phyloP scores from a whole-genome alignment of 2,797 vertebrate genomes.

The Pempheris klunzingeri region DNA sequence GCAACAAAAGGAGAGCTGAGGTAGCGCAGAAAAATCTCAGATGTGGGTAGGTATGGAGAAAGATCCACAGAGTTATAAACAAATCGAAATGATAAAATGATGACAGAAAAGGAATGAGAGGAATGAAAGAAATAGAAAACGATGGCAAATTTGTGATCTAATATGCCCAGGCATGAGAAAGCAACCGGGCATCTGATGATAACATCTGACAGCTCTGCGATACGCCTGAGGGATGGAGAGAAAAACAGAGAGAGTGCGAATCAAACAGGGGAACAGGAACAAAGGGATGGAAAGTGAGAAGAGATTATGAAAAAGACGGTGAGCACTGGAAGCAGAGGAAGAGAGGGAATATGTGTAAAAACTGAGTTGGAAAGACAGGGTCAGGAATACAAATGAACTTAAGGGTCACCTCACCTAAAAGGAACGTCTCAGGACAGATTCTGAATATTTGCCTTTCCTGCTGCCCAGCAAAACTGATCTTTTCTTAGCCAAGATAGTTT shows the following conservation, averaged over 20 bases:
- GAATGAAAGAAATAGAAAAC: not conserved
- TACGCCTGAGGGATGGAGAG: constrained; percentile 18
- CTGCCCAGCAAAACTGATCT: no score
- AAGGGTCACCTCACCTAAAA: no score
- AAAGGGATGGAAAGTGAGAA: not conserved
- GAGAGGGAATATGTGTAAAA: no score
- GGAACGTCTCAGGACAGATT: no score
- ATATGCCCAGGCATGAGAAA: constrained; percentile 2
- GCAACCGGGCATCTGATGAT: constrained; percentile 36
- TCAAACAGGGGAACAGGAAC: not conserved
- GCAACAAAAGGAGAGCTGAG: not conserved
- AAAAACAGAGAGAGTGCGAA: not conserved
- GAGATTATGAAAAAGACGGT: not conserved
- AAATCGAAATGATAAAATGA: not conserved
- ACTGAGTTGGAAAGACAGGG: no score
- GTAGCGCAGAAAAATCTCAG: not conserved
- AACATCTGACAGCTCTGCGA: constrained; percentile 48
- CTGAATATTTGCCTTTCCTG: no score
- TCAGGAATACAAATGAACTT: no score
- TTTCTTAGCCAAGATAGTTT: no score
- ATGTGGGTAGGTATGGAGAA: not conserved
- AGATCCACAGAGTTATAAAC: not conserved
- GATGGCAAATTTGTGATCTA: constrained; percentile 6
- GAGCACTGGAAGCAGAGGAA: not conserved
- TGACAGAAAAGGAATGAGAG: not conserved